Base-by-base conservation (phyloP, 2,888 invertebrate species). In the Dromius quadrimaculatus region DNA sequence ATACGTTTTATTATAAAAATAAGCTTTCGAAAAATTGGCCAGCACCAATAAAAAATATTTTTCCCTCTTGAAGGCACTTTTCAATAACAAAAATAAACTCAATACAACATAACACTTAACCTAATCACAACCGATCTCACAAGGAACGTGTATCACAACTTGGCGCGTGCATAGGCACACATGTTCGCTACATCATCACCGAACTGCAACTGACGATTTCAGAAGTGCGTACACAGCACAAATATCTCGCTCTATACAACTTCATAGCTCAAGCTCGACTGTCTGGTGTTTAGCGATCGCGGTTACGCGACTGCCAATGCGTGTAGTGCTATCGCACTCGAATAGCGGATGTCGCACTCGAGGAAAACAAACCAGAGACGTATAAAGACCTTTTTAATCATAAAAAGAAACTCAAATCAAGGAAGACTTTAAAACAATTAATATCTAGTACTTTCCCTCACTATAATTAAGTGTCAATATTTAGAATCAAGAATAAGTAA, bases 41-140 rank as follows among this genome's bases (percentile, higher is more conserved):
- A n/a, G n/a, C n/a, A n/a, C n/a, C 3, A 8, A 11, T 36, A 36
- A 11, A 36, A 36, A 36, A 36, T 11, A 36, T 36, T 11, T 36
- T 11, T 36, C 36, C 36, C n/a, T 41, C 13, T 41, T 8, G 13
- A 41, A 41, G 41, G 15, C 41, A 41, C 41, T 41, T 11, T 13
- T 41, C 41, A 41, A 6, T 41, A 41, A 41, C 41, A 41, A 41
- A 41, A 41, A 41, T 41, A 41, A 41, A 41, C 2, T 17, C 15
- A 13, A 13, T 6, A 41, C 41, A 8, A 41, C 3, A 41, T 41
- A 41, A 41, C 50, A 54, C 50, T 41, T 54, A 54, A 8, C 9
- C 50, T 54, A 54, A 54, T 54, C 50, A 54, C 50, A 54, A 54
- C 50, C 50, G 41, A 54, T 54, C 28, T 9, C 50, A 28, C 41